Evolutionary conservation across 2,113 vertebrate genomes (phyloP), one percentile per base, ranked within the genome.

Genomic region (Lathamus discolor): DNA sequence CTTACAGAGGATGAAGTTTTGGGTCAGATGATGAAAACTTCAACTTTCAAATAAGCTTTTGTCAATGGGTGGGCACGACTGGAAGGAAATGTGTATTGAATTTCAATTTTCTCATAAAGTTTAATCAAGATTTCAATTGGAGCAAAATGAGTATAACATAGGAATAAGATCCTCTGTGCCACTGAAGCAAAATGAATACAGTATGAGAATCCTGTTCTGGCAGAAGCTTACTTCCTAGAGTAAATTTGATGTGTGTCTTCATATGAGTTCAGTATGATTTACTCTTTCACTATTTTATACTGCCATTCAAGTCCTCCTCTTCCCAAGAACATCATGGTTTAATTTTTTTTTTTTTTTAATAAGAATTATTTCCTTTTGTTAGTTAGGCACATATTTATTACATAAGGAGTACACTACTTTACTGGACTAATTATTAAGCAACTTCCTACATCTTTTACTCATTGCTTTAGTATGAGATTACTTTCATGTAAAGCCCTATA

Each of bases 21-120:
- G 68, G 23, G 16, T 86, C 61, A 84, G 51, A 37, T 63, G 41
- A 66, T 46, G 61, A 84, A 86, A 4, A 7, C 2, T 70, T 86
- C 81, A 83, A 68, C 64, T 92, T 92, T 33, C 16, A 81, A 63
- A 67, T 70, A 29, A 43, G 15, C 46, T 95, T 80, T 33, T 67
- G 9, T 75, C 46, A 83, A 16, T 35, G 11, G 33, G 8, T 74
- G 41, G 37, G n/a, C 54, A 67, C 74, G n/a, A 39, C n/a, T 95
- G 67, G 28, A 90, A 90, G 24, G 37, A 85, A 92, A 74, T 28
- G 28, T 73, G 46, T 37, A 77, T 66, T 83, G 84, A 86, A 95
- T 94, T 84, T 87, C 61, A 92, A 78, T 87, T 93, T 94, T 49
- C 55, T 86, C 24, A 86, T 90, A 35, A 67, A 69, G 18, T 80